Evolutionary conservation across 1,140 invertebrate genomes (phyloP), one percentile per base, ranked within the genome.

Genomic region (Drosophila sulfurigaster): DNA sequence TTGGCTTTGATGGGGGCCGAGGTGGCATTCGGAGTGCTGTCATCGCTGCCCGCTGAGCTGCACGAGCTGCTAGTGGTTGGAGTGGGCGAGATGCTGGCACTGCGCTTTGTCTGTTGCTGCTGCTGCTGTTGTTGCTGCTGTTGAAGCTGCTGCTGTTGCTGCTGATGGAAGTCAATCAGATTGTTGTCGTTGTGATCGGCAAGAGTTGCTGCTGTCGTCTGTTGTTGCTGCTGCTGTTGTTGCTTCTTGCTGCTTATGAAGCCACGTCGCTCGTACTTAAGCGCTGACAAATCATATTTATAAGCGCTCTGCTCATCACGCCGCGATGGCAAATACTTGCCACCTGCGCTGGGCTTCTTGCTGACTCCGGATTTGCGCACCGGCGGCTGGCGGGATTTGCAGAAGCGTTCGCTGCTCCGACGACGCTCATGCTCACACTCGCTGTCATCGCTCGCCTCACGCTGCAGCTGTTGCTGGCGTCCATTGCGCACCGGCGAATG

Each of bases 351-450:
- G 11, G 72, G 75, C 62, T 91, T 92, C 60, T 92, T 91, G 51
- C 85, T 74, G 5, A 89, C 75, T 0, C 85, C 87, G 4, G 91
- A 90, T 49, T 92, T 92, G 49, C 91, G 85, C 1, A 85, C 91
- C 1, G 92, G 91, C 48, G 92, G 92, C 73, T 82, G 81, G 1
- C 92, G 91, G 2, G 92, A 81, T 38, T 92, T 93, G 64, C 88
- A 92, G 65, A 92, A 92, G 28, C 92, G 87, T 73, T 93, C 91
- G 43, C 91, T 91, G 70, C 90, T 92, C 48, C 91, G 83, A 0
- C 91, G 81, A 5, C 91, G 57, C 64, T 92, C 92, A 57, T 93
- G 81, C 56, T 72, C 95, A 82, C 87, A 96, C 93, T 91, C 94
- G 68, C 76, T 92, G 87, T 85, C 93, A 70, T 82, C 93, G 81